Evolutionary conservation across 2,113 vertebrate species (phyloP).

Genomic region (Lanius ludovicianus): DNA sequence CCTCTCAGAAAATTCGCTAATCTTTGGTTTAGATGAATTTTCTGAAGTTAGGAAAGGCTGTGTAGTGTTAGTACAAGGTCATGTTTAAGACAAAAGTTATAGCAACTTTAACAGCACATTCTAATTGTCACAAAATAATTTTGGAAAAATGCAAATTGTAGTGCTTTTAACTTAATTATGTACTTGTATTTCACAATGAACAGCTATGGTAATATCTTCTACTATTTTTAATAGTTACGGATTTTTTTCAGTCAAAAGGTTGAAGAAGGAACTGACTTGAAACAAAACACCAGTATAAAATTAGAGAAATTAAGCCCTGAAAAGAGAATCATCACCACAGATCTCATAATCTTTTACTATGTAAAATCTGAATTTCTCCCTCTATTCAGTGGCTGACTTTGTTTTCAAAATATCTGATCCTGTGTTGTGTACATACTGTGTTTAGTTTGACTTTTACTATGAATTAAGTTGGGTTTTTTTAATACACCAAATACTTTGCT

Average conservation of each 20-base stretch:
- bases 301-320: not conserved
- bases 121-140: not conserved
- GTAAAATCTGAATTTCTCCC: not conserved
- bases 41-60: not conserved
- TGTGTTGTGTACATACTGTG: not conserved
- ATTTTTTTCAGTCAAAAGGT: not conserved
- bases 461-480: not conserved
- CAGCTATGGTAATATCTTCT: not conserved
- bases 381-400: not conserved
- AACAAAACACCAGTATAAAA: not conserved
- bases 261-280: not conserved
- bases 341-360: not conserved
- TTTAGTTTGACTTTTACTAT: conserved; percentile 15
- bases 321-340: not conserved
- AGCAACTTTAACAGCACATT: not conserved
- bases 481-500: not conserved
- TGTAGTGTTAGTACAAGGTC: not conserved
- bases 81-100: not conserved
- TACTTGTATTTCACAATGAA: not conserved
- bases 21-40: not conserved
- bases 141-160: not conserved
- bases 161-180: not conserved
- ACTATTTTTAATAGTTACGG: not conserved
- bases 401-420: not conserved
- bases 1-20: not conserved